phyloP scores from a whole-genome alignment of 2,888 invertebrate species.

The Ennomos fuscantarius region DNA sequence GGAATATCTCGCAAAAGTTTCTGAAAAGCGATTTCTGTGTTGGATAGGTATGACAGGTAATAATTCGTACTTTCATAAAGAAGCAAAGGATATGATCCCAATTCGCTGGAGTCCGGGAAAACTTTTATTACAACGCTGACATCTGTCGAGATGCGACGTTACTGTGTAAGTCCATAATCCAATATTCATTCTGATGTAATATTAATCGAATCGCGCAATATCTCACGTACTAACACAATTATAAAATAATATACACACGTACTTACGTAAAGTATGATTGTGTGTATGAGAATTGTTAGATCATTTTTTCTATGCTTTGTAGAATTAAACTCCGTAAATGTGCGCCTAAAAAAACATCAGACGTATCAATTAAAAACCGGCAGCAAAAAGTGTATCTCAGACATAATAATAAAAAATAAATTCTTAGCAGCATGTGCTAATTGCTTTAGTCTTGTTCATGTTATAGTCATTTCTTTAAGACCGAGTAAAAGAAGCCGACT shows the following conservation, averaged over 20 bases:
- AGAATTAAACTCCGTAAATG: neutral
- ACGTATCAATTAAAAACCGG: constrained; percentile 44
- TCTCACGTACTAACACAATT: constrained; percentile 5
- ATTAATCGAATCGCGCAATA: constrained; percentile 34
- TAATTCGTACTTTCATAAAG: constrained; percentile 35
- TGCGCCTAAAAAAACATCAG: constrained; percentile 6
- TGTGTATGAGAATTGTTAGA: no score
- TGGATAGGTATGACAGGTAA: constrained; percentile 32
- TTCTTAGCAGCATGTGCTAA: constrained; percentile 50
- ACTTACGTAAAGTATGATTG: no score
- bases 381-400: constrained; percentile 29
- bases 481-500: constrained; percentile 48
- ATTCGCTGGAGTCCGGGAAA: constrained; percentile 48
- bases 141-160: constrained; percentile 52
- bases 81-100: constrained; percentile 40
- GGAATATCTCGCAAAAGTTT: constrained; percentile 24
- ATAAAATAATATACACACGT: neutral
- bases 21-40: constrained; percentile 23
- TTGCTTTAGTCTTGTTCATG: constrained; percentile 45
- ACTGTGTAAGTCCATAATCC: constrained; percentile 38
- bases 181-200: constrained; percentile 43
- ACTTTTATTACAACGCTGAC: constrained; percentile 65
- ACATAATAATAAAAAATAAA: constrained; percentile 32
- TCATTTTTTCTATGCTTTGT: neutral
- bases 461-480: constrained; percentile 26